A percentile compares a stretch with the other conserved stretches of the same genome.
Evolutionary conservation across 2,888 invertebrate genomes (phyloP).

Genomic region (Parthenolecanium corni): DNA sequence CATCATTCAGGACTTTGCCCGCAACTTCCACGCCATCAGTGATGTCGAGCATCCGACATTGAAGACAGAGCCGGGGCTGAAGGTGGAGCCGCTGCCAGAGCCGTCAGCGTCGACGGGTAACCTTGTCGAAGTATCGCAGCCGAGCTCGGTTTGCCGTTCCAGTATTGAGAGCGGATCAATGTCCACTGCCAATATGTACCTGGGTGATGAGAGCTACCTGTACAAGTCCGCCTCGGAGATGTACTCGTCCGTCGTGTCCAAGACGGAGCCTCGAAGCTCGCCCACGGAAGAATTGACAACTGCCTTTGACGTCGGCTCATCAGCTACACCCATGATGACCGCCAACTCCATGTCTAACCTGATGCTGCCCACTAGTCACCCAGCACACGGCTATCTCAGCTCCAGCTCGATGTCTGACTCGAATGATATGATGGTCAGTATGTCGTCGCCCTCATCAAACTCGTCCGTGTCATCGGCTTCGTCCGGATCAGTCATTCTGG

Average conservation of each 20-base stretch:
- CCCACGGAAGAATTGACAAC: not conserved
- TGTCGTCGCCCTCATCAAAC: not conserved
- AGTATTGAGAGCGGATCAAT: not conserved
- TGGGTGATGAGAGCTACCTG: not conserved
- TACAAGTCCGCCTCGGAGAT: not conserved
- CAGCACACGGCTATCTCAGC: not conserved
- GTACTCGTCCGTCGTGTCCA: not conserved
- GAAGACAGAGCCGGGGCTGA: not conserved
- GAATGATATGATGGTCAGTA: not conserved
- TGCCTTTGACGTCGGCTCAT: not conserved
- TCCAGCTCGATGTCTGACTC: not conserved
- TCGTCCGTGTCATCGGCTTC: not conserved
- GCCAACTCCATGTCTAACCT: not conserved
- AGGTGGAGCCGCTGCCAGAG: constrained; percentile 3
- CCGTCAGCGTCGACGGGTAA: too few species aligned
- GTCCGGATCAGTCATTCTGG: not conserved
- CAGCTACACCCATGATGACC: not conserved
- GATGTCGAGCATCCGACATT: not conserved
- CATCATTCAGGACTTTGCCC: not conserved
- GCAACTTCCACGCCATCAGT: not conserved
- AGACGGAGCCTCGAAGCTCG: not conserved
- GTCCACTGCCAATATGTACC: not conserved
- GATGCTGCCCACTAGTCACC: not conserved
- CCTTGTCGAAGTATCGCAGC: not conserved
- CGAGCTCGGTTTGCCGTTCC: not conserved